Conservation (phyloP, 2,113 vertebrate genomes). For the Saguinus imperator region DNA sequence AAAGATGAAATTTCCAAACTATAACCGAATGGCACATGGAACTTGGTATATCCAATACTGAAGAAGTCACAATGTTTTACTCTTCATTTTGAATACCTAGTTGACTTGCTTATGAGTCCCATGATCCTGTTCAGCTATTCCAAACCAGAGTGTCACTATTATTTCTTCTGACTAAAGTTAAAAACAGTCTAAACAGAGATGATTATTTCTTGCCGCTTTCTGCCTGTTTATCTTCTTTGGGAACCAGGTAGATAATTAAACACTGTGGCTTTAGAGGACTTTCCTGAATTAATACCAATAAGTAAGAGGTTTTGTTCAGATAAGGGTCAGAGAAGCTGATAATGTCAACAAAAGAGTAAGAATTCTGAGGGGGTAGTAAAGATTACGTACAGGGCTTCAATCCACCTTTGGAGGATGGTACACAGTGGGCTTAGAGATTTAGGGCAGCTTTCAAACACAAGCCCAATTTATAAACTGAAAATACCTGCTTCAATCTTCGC, state of each 20-base stretch:
- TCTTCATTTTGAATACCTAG: not conserved
- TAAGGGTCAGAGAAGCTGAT: not conserved
- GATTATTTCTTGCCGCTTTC: not conserved
- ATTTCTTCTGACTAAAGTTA: not conserved
- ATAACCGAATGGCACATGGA: not conserved
- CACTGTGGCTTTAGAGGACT: not conserved
- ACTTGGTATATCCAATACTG: rapidly evolving
- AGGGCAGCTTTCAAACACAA: not conserved
- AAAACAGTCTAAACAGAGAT: not conserved
- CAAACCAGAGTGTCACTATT: not conserved
- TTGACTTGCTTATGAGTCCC: rapidly evolving
- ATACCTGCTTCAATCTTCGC: not conserved
- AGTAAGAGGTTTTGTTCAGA: not conserved
- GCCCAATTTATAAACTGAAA: not conserved
- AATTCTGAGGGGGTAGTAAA: not conserved
- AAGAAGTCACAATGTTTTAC: not conserved
- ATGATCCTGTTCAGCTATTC: not conserved
- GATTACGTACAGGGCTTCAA: not conserved
- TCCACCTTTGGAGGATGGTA: not conserved
- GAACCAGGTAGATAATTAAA: not conserved
- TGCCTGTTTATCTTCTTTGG: not conserved
- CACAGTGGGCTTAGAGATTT: not conserved
- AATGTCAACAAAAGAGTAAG: not conserved
- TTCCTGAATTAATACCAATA: not conserved
- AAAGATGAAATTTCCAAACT: not conserved